A percentile compares a stretch with the other conserved stretches of the same genome.
These are phyloP conservation scores for Cettia cetti DNA, from an alignment of 2,113 vertebrate genomes.

Conservation along the genomic window DNA sequence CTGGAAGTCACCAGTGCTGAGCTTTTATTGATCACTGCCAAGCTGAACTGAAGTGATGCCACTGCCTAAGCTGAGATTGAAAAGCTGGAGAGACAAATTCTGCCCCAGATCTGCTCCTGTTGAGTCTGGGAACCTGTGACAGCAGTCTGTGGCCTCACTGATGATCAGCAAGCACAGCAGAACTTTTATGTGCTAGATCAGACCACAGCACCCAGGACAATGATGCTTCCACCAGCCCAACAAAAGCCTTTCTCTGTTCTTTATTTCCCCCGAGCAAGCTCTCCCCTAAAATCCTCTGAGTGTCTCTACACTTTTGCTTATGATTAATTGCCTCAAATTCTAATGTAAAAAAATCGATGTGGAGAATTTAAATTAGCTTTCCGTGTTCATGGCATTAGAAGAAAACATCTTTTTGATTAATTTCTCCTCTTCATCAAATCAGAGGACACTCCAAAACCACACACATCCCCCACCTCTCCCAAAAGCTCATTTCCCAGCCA, in stretches of 20 bases:
- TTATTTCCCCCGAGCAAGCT: neutral
- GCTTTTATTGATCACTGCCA: neutral
- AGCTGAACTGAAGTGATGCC: neutral
- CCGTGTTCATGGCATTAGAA: neutral
- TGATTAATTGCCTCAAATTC: neutral
- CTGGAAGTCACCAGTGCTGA: neutral
- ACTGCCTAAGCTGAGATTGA: neutral
- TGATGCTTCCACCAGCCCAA: neutral
- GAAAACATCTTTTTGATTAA: neutral
- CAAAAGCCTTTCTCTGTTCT: neutral
- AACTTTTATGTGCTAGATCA: neutral
- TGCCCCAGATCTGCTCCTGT: neutral
- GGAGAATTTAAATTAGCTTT: neutral
- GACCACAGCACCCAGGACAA: neutral
- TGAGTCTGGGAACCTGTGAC: neutral
- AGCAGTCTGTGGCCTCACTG: neutral
- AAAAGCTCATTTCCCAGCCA: neutral
- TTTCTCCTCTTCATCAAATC: neutral
- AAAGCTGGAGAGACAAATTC: neutral
- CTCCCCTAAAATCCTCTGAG: neutral
- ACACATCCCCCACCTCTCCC: neutral
- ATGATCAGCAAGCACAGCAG: conserved; percentile 35
- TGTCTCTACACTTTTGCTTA: neutral
- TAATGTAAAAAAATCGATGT: neutral
- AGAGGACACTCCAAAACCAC: neutral